phyloP scores from a whole-genome alignment of 2,888 invertebrate genomes.

The Junonia oenone region DNA sequence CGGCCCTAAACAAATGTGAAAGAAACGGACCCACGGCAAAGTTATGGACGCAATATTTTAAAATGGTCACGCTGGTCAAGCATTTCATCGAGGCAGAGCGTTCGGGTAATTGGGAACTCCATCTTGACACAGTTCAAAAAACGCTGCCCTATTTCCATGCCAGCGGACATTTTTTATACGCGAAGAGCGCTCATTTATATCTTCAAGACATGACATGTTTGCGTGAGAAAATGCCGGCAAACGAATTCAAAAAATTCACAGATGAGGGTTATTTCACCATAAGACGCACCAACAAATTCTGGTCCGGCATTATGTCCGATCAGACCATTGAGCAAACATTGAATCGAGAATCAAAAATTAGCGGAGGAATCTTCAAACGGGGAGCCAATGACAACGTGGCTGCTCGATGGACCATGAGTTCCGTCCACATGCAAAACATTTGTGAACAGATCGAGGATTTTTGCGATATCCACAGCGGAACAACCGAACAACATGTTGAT shows the following conservation, averaged over 20 bases:
- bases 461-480: too few relatives aligned
- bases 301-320: not conserved
- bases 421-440: too few relatives aligned
- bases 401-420: too few relatives aligned
- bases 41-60: slow-evolving; percentile 43
- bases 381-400: too few relatives aligned
- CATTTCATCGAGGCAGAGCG: slow-evolving; percentile 41
- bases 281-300: slow-evolving; percentile 35
- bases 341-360: not conserved
- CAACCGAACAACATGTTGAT: too few relatives aligned
- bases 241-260: slow-evolving; percentile 32
- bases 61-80: slow-evolving; percentile 43
- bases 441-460: too few relatives aligned
- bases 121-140: slow-evolving; percentile 35
- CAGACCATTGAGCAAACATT: not conserved
- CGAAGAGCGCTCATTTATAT: slow-evolving; percentile 29
- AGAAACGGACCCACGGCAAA: slow-evolving; percentile 42
- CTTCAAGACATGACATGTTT: slow-evolving; percentile 38
- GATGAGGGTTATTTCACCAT: slow-evolving; percentile 37
- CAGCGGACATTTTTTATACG: slow-evolving; percentile 40
- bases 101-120: slow-evolving; percentile 13
- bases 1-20: slow-evolving; percentile 24
- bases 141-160: slow-evolving; percentile 49
- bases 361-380: too few relatives aligned
- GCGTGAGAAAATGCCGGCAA: slow-evolving; percentile 34